Base-by-base conservation (phyloP, 2,113 vertebrate species). In the Pipra filicauda region DNA sequence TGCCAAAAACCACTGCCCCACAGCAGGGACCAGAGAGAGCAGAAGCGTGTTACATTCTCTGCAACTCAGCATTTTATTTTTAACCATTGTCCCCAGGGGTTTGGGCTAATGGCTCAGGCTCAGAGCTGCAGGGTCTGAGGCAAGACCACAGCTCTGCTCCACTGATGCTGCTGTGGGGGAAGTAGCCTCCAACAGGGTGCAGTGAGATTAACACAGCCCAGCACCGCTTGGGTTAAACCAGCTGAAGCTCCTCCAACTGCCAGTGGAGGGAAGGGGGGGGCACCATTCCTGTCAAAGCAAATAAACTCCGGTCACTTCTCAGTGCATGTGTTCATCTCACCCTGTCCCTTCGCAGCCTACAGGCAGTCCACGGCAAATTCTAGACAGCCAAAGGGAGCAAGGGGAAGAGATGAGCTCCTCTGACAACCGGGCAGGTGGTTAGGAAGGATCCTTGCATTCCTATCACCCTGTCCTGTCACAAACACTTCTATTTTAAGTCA, bases 401-500 rank as follows among this genome's bases (percentile, higher is more conserved):
- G 39, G 52, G 83, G 75, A 85, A 74, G 35, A 86, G 35, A 78
- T 74, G 52, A 93, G 72, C 69, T 90, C 61, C 52, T 85, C 79
- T 94, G 94, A 93, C 93, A 95, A 67, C 43, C 14, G 57, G 66
- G 77, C 70, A 93, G 83, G 88, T 79, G 89, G 75, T 62, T 80
- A 78, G 78, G 64, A 84, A 91, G 52, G 39, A 69, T 88, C 64
- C 27, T 80, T 88, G 59, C 61, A 81, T 67, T 91, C 72, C 57
- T 43, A 41, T 80, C 64, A 70, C 55, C 65, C 52, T 10, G 18
- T 78, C 91, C 92, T 93, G 79, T 95, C 94, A 95, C 65, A 92
- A 92, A 70, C 72, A 46, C 43, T 95, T 93, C 55, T 90, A 92
- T 92, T 86, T 78, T 89, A 89, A 94, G 83, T 89, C 64, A 76